Evolutionary conservation across 2,797 vertebrate species (phyloP).

Genomic region (Sardinella longiceps): DNA sequence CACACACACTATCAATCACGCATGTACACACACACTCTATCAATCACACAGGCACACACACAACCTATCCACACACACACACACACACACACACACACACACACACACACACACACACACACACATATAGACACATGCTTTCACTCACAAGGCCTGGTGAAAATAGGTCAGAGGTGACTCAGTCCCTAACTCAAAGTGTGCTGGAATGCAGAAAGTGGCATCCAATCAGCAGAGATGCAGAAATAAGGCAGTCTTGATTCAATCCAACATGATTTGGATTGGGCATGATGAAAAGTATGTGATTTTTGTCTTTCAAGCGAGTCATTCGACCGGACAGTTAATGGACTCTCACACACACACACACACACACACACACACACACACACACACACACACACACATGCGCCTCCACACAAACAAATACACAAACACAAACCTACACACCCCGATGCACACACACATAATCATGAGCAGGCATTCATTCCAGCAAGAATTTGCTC

Average conservation of each 20-base stretch:
- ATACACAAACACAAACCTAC: neutral
- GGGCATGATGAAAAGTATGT: neutral
- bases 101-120: too few relatives aligned
- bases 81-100: too few relatives aligned
- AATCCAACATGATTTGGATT: neutral
- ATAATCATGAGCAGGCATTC: neutral
- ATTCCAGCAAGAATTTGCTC: neutral
- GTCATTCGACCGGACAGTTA: neutral
- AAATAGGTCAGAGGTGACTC: constrained; percentile 1
- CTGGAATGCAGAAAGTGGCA: neutral
- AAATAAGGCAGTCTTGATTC: neutral
- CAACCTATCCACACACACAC: too few relatives aligned
- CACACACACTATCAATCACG: too few relatives aligned
- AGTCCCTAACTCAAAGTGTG: neutral
- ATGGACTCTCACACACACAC: neutral
- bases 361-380: neutral
- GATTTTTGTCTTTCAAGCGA: neutral
- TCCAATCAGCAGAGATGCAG: neutral
- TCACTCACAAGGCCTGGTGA: neutral
- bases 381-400: neutral
- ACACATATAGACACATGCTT: too few relatives aligned
- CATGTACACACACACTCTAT: too few relatives aligned
- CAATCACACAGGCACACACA: too few relatives aligned
- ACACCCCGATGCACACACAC: neutral
- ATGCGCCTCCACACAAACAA: neutral